Evolutionary conservation across 2,113 vertebrate genomes (phyloP), one percentile per base, ranked within the genome.

Genomic region (Sorex araneus): DNA sequence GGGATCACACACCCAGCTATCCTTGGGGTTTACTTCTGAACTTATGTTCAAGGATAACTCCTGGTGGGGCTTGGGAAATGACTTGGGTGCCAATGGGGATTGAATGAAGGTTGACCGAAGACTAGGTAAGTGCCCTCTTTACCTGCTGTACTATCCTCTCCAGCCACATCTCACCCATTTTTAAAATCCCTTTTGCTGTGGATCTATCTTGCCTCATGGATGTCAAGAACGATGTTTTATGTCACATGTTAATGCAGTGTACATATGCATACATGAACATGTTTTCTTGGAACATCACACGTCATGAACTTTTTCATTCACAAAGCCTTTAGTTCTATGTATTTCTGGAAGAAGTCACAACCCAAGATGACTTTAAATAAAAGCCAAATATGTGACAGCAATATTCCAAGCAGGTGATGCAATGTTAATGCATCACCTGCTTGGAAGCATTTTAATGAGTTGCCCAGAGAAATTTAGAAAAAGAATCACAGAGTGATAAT

Each of bases 391-490:
- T 67, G 8, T 86, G 76, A 74, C 25, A 1, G 34, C 28, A 73
- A 69, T 40, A 67, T 30, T 86, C 30, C 23, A 19, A 89, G 34
- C 30, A 36, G 63, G 25, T 94, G 74, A 63, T n/a, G 18, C n/a
- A 73, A 47, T 74, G n/a, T 84, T n/a, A n/a, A n/a, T n/a, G n/a
- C n/a, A n/a, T n/a, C n/a, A n/a, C n/a, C n/a, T n/a, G n/a, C n/a
- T n/a, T n/a, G 73, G 57, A 84, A 84, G 70, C 89, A 87, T 76
- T 95, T 85, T 85, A 79, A 90, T 73, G 30, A 92, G 81, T 32
- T 71, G 32, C 32, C 69, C 73, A 92, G 54, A 75, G 79, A 82
- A 90, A 71, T 57, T 80, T 71, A 60, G 57, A 75, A 87, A 85
- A 91, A 25, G 28, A 60, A 84, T 87, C 45, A 88, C 2, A 83